Percentiles rank a stretch among this genome's conserved stretches.
Conservation (phyloP, 2,113 vertebrate species). For the Parotia lawesii region DNA sequence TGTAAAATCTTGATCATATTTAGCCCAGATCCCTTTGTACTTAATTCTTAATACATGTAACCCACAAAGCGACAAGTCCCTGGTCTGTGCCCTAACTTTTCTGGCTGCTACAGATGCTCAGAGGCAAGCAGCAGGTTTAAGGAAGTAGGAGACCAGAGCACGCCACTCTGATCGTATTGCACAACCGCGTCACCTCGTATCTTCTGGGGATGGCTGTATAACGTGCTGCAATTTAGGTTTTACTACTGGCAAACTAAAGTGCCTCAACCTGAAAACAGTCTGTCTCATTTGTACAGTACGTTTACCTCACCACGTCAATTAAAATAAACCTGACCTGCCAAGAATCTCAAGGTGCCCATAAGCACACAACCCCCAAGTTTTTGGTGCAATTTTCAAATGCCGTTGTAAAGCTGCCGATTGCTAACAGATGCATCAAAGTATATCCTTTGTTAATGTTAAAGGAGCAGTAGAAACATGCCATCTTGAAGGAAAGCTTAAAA, state of each 20-base stretch:
- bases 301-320: not conserved
- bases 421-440: not conserved
- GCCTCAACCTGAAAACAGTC: not conserved
- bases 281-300: not conserved
- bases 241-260: not conserved
- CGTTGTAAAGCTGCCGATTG: not conserved
- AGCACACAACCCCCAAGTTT: not conserved
- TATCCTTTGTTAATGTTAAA: not conserved
- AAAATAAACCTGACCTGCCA: not conserved
- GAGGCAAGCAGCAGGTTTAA: not conserved
- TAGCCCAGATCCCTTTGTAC: not conserved
- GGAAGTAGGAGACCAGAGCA: not conserved
- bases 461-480: not conserved
- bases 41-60: not conserved
- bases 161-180: fast-evolving
- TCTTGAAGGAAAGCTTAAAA: not conserved
- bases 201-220: not conserved
- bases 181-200: not conserved
- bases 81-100: not conserved
- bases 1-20: not conserved
- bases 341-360: not conserved
- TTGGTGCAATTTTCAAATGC: not conserved
- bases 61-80: not conserved
- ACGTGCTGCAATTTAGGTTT: not conserved
- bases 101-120: fast-evolving